Base-by-base conservation (phyloP, 2,113 vertebrate genomes). In the Lagopus muta region DNA sequence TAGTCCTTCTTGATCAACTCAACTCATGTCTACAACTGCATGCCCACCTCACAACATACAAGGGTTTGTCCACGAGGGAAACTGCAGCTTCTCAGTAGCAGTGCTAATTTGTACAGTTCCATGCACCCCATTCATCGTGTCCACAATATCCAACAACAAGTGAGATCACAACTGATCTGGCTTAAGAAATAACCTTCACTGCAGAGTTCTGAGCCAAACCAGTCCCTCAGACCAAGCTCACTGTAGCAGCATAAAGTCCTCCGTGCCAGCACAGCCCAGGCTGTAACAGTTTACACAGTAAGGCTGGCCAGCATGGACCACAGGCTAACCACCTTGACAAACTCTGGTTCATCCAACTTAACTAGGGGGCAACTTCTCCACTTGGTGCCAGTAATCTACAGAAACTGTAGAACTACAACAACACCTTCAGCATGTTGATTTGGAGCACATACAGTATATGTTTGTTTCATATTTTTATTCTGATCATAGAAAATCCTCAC, bases 81-180 rank as follows among this genome's bases (percentile, higher is more conserved):
- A 15, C 30, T 65, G 11, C 25, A 61, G 27, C 40, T 73, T 65
- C 64, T 21, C 67, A 70, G 40, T 40, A 89, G 38, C 36, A 82
- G 67, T 0, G 0, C 62, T 54, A 5, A 55, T 22, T 18, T 52
- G 13, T 61, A 58, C 28, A 45, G 32, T 34, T 64, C 61, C 45
- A 34, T 0, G 0, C 43, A 76, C 22, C 10, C 8, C 20, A 22
- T 34, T 69, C 67, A 50, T 75, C 57, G 7, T 0, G 0, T 70
- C 52, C 85, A 61, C 36, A 47, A 85, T 89, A 60, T 32, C 79
- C 89, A 50, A 14, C 27, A 66, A 77, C 43, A 89, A 40, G 62
- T 22, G 38, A 91, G 50, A 90, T 71, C 74, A 88, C 30, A 88
- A 89, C 13, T 38, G 24, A 82, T 18, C 0, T 57, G 60, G 69